phyloP scores from a whole-genome alignment of 2,113 vertebrate genomes.

The Probosciger aterrimus region DNA sequence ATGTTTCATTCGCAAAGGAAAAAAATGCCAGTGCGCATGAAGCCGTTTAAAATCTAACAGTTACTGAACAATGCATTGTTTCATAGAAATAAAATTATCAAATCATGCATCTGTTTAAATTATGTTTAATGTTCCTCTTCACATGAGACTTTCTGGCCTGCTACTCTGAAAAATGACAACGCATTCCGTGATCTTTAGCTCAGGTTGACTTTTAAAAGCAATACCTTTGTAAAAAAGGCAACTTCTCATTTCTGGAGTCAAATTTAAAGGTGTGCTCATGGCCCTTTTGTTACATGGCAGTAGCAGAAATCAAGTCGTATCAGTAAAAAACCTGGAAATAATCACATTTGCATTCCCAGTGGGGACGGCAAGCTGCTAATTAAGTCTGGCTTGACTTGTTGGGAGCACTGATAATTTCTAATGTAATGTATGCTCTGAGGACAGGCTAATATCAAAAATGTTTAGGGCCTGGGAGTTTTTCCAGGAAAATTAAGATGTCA shows the following conservation, averaged over 20 bases:
- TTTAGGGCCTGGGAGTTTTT: background rate
- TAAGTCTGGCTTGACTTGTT: background rate
- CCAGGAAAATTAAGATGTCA: conserved; percentile 11
- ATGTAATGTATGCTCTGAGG: background rate
- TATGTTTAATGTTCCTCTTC: background rate
- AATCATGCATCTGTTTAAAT: background rate
- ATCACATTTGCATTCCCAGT: background rate
- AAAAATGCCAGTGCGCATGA: background rate
- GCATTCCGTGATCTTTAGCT: background rate
- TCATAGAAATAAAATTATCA: background rate
- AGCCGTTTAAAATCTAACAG: background rate
- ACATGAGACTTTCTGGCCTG: background rate
- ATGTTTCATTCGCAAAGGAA: background rate
- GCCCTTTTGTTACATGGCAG: background rate
- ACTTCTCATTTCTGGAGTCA: background rate
- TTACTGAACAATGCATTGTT: background rate
- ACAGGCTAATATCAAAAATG: background rate
- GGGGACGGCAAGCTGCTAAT: conserved; percentile 2
- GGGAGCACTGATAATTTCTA: background rate
- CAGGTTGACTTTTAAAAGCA: background rate
- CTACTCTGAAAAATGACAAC: background rate
- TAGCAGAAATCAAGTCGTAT: background rate
- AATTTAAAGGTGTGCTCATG: background rate
- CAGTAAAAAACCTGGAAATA: background rate
- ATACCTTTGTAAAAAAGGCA: background rate